phyloP scores from a whole-genome alignment of 2,888 invertebrate genomes.

The Petrophora chlorosata region DNA sequence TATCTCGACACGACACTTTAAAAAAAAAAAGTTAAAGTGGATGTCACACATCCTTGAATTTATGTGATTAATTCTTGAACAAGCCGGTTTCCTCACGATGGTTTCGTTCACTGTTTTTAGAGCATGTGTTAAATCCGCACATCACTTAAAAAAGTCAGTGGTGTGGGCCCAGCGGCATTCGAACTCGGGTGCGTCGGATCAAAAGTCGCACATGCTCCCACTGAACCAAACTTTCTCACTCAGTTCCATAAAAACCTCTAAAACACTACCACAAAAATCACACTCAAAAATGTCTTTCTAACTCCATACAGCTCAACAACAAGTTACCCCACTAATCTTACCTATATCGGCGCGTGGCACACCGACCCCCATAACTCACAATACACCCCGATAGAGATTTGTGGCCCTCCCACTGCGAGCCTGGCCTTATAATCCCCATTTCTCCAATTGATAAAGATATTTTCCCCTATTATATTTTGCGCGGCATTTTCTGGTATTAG shows the following conservation, averaged over 20 bases:
- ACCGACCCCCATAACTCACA: conserved; percentile 32
- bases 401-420: conserved; percentile 44
- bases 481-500: background rate
- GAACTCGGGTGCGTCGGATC: too few relatives aligned
- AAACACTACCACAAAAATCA: background rate
- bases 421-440: conserved; percentile 50
- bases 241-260: background rate
- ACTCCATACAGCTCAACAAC: conserved; percentile 3
- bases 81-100: too few relatives aligned
- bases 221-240: background rate
- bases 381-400: conserved; percentile 55
- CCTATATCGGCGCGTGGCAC: conserved; percentile 29
- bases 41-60: too few relatives aligned
- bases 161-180: too few relatives aligned
- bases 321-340: conserved; percentile 16
- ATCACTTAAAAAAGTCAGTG: too few relatives aligned
- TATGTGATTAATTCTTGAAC: too few relatives aligned
- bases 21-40: too few relatives aligned
- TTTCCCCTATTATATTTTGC: conserved; percentile 23
- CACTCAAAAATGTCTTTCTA: background rate
- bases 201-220: too few relatives aligned
- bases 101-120: too few relatives aligned
- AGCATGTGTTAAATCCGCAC: too few relatives aligned
- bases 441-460: conserved; percentile 48
- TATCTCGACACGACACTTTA: too few relatives aligned